Evolutionary conservation across 2,888 invertebrate genomes (phyloP).

Genomic region (Noctua fimbriata): DNA sequence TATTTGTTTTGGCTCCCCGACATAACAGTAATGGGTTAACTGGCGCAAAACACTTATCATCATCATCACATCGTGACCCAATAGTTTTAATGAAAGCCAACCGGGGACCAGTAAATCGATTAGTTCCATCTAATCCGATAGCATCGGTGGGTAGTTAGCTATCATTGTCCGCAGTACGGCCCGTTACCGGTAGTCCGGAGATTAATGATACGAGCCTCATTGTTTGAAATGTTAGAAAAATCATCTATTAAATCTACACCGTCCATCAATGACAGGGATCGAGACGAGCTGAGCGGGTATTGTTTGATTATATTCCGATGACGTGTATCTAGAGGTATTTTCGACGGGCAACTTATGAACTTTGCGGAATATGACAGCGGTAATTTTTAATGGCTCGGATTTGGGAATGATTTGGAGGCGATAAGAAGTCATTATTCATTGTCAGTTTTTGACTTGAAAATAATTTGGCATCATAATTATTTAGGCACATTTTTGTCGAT

Average conservation of each 20-base stretch:
- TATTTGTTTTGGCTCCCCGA: constrained; percentile 65
- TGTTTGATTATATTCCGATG: constrained; percentile 63
- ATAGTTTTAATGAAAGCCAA: constrained; percentile 86
- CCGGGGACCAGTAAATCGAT: constrained; percentile 82
- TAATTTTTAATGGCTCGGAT: constrained; percentile 43
- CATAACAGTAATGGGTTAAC: constrained; percentile 73
- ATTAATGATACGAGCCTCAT: constrained; percentile 85
- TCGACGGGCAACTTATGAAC: constrained; percentile 47
- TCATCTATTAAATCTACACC: constrained; percentile 80
- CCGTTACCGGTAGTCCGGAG: constrained; percentile 85
- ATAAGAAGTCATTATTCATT: constrained; percentile 37
- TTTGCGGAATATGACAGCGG: constrained; percentile 57
- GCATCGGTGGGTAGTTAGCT: constrained; percentile 83
- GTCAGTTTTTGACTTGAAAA: constrained; percentile 22
- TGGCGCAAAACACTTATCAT: constrained; percentile 76
- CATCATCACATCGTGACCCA: constrained; percentile 80
- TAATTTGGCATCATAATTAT: constrained; percentile 23
- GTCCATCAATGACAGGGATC: constrained; percentile 72
- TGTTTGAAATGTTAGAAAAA: constrained; percentile 86
- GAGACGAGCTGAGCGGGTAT: constrained; percentile 63
- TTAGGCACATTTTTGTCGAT: neutral
- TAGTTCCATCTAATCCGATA: constrained; percentile 84
- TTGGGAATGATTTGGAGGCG: constrained; percentile 29
- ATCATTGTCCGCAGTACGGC: constrained; percentile 79
- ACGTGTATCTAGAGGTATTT: constrained; percentile 48